Evolutionary conservation across 1,140 invertebrate genomes (phyloP).

Genomic region (Hyles vespertilio): DNA sequence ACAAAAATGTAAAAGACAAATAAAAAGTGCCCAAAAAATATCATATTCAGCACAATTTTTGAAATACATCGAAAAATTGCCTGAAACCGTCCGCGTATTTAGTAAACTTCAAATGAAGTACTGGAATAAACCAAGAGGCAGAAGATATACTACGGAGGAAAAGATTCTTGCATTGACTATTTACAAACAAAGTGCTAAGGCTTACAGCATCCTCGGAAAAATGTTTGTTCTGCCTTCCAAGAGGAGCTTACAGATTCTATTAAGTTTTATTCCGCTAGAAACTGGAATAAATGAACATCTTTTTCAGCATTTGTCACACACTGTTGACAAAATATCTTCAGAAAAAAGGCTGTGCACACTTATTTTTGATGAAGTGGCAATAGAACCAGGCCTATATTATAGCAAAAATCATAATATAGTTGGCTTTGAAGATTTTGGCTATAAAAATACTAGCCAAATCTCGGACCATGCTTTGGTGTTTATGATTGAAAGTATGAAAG

Average conservation of each 20-base stretch:
- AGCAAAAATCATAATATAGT: constrained; percentile 1
- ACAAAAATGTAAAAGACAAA: no score
- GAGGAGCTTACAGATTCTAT: not conserved
- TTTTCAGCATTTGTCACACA: not conserved
- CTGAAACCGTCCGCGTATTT: no score
- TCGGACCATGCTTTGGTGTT: constrained; percentile 12
- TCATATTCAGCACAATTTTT: no score
- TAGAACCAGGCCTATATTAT: constrained; percentile 5
- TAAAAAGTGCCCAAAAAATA: no score
- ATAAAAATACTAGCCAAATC: not conserved
- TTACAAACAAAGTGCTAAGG: constrained; percentile 6
- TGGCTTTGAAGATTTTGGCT: constrained; percentile 7
- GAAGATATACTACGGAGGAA: not conserved
- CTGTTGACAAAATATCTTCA: not conserved
- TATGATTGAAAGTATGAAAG: not conserved
- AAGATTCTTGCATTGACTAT: constrained; percentile 1
- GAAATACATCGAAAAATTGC: no score
- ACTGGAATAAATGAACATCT: not conserved
- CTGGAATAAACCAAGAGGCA: no score
- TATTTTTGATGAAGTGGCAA: constrained; percentile 9
- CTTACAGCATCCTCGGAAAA: constrained; percentile 1
- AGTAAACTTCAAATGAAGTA: no score
- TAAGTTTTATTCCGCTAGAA: not conserved
- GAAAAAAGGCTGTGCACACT: constrained; percentile 8
- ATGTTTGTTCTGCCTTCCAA: constrained; percentile 3